Percentiles rank a stretch among this genome's conserved stretches.
These are phyloP conservation scores for Lethenteron camtschaticum DNA, from an alignment of 2,113 vertebrate genomes.

Conservation along the genomic window DNA sequence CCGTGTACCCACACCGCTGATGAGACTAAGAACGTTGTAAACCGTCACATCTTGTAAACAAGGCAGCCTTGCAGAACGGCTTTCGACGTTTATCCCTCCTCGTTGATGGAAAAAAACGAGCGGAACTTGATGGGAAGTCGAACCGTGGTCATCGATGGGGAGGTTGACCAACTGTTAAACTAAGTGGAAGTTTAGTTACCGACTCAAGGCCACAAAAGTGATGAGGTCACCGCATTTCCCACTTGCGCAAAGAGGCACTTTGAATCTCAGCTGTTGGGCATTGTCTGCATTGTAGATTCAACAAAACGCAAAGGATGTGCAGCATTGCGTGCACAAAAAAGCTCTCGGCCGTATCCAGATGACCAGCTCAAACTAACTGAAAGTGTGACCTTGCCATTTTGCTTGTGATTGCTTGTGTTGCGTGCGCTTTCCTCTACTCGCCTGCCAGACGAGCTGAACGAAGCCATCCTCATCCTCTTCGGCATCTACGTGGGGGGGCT, in stretches of 20 bases:
- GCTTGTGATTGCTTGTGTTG: neutral
- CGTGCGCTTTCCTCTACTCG: neutral
- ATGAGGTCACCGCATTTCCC: too few species aligned
- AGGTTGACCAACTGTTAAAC: too few species aligned
- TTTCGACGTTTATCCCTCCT: neutral
- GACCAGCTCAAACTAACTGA: neutral
- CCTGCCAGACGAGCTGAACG: constrained; percentile 8
- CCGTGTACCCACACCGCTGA: neutral
- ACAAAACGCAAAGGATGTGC: neutral
- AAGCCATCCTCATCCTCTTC: constrained; percentile 8
- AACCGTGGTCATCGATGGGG: neutral
- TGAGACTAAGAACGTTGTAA: neutral
- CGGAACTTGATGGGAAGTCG: constrained; percentile 4
- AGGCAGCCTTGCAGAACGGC: neutral
- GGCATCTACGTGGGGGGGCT: constrained; percentile 9
- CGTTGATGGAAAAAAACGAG: constrained; percentile 5
- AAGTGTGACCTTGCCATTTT: neutral
- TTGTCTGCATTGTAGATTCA: neutral
- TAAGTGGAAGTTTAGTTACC: too few species aligned
- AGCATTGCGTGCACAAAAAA: neutral
- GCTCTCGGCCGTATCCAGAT: neutral
- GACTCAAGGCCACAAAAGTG: too few species aligned
- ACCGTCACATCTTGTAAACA: neutral
- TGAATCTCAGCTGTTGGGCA: neutral
- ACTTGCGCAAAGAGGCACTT: too few species aligned